Percentiles rank a stretch among this genome's conserved stretches.
Conservation (phyloP, 2,888 invertebrate species). For the Agelastica alni region DNA sequence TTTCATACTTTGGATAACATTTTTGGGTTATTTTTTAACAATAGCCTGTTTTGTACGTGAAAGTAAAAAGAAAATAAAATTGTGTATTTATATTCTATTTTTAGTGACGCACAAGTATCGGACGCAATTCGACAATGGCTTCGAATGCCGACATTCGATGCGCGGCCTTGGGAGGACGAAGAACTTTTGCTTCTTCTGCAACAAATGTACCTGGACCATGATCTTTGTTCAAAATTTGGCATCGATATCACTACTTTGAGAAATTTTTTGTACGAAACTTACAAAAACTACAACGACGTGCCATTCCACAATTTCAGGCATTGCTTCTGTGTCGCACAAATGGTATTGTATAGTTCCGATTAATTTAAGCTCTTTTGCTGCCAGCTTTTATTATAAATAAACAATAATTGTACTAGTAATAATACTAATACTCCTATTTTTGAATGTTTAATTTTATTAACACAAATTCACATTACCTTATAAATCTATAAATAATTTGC, state of each 20-base stretch:
- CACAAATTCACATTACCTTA: no score
- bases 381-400: no score
- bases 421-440: no score
- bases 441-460: no score
- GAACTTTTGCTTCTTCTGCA: conserved; percentile 77
- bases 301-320: conserved; percentile 88
- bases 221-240: conserved; percentile 73
- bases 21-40: no score
- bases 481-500: no score
- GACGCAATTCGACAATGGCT: conserved; percentile 67
- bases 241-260: conserved; percentile 71
- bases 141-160: conserved; percentile 75
- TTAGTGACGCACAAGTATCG: conserved; percentile 67
- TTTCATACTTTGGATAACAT: no score
- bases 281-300: conserved; percentile 83
- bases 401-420: no score
- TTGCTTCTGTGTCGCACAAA: conserved; percentile 86
- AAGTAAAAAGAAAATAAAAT: no score
- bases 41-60: no score
- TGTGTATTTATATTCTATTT: conserved; percentile 33
- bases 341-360: no score
- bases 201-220: conserved; percentile 81
- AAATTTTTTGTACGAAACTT: conserved; percentile 75
- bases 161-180: conserved; percentile 81
- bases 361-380: no score